These are phyloP conservation scores for Acanthacorydalis orientalis DNA, from an alignment of 2,888 invertebrate genomes.

Conservation along the genomic window DNA sequence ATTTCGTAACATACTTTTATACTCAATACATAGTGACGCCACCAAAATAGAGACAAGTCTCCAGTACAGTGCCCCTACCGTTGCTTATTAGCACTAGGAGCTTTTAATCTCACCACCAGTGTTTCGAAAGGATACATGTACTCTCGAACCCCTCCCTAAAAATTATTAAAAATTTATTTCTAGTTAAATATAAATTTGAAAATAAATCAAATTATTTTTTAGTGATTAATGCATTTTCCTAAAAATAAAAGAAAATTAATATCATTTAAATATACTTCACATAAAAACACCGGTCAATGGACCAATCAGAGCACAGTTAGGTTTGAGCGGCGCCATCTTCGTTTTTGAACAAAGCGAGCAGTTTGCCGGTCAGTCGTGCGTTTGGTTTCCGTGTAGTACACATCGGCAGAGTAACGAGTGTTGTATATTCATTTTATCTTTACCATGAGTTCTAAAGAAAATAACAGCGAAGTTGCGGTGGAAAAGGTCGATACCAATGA, in stretches of 20 bases:
- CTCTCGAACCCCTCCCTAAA: conserved; percentile 51
- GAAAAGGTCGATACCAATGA: conserved; percentile 66
- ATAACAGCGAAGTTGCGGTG: conserved; percentile 69
- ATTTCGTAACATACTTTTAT: too few relatives aligned
- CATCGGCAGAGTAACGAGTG: conserved; percentile 18
- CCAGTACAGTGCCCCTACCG: conserved; percentile 2
- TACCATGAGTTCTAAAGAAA: conserved; percentile 69
- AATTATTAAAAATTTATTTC: conserved; percentile 11
- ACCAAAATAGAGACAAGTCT: too few relatives aligned
- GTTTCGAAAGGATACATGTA: conserved; percentile 25
- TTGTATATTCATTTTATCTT: conserved; percentile 16
- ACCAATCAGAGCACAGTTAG: conserved; percentile 28
- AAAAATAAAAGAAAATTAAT: conserved; percentile 2
- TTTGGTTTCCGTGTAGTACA: conserved; percentile 40
- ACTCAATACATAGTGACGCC: too few relatives aligned
- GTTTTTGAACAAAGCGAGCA: conserved; percentile 61
- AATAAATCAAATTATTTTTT: conserved; percentile 18
- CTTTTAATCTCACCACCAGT: conserved; percentile 12
- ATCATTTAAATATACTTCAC: conserved; percentile 12
- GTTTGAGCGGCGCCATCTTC: conserved; percentile 63
- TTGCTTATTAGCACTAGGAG: conserved; percentile 10
- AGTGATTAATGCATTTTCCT: background rate
- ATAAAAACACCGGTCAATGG: conserved; percentile 21
- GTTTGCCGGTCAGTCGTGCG: conserved; percentile 52
- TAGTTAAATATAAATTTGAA: conserved; percentile 6